phyloP scores from a whole-genome alignment of 1,140 invertebrate species.

The Drosophila pseudoananassae region DNA sequence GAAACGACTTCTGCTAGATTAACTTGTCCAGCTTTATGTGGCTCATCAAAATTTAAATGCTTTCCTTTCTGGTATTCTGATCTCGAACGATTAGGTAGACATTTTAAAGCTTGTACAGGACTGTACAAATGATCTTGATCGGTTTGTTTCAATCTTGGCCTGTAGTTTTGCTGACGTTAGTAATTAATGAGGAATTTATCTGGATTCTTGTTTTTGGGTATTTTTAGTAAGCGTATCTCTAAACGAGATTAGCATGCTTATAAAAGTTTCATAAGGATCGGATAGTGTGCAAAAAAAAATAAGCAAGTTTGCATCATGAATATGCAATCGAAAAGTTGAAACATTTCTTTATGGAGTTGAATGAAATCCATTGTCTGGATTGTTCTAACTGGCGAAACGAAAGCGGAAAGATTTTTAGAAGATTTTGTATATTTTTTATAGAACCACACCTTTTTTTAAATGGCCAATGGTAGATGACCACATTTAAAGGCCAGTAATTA shows the following conservation, averaged over 20 bases:
- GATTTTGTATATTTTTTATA: slow-evolving; percentile 4
- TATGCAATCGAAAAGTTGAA: slow-evolving; percentile 37
- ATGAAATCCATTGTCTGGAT: slow-evolving; percentile 42
- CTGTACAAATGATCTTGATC: slow-evolving; percentile 13
- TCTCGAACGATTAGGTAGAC: slow-evolving; percentile 14
- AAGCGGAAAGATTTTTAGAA: slow-evolving; percentile 40
- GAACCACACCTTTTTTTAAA: background rate
- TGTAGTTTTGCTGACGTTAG: slow-evolving; percentile 30
- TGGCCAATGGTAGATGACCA: background rate
- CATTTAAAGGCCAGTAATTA: background rate
- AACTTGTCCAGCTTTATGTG: slow-evolving; percentile 29
- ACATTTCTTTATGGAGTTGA: slow-evolving; percentile 50
- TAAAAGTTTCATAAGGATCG: slow-evolving; percentile 34
- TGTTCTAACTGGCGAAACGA: slow-evolving; percentile 15
- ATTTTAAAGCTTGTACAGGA: slow-evolving; percentile 9
- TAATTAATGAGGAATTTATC: slow-evolving; percentile 47
- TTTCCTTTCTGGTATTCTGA: slow-evolving; percentile 23
- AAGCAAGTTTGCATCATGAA: slow-evolving; percentile 45
- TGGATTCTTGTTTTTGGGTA: slow-evolving; percentile 40
- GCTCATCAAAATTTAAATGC: slow-evolving; percentile 31
- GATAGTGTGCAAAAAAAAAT: slow-evolving; percentile 21
- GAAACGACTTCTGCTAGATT: slow-evolving; percentile 35
- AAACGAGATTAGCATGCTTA: slow-evolving; percentile 42
- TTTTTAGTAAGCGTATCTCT: slow-evolving; percentile 19
- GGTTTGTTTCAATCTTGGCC: slow-evolving; percentile 6